phyloP scores from a whole-genome alignment of 2,888 invertebrate genomes.

The Dasypolia templi region DNA sequence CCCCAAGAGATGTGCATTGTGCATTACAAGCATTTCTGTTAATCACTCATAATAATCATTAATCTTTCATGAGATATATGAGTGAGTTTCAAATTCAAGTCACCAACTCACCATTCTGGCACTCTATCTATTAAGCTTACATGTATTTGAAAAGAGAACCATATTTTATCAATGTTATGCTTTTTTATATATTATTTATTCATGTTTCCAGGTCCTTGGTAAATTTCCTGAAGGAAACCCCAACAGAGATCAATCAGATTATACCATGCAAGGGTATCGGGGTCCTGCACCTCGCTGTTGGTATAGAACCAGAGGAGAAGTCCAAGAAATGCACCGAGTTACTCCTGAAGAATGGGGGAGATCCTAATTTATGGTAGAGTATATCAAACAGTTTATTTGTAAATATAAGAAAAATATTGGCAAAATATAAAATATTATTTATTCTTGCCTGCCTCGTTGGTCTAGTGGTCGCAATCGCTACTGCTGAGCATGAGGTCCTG shows the following conservation, averaged over 20 bases:
- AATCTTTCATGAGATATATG: neutral
- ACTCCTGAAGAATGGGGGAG: constrained; percentile 92
- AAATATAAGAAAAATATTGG: neutral
- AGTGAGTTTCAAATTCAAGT: neutral
- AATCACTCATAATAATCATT: neutral
- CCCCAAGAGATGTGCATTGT: neutral
- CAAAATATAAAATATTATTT: too few species aligned
- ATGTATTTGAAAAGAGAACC: neutral
- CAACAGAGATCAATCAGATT: constrained; percentile 92
- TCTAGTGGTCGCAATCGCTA: too few species aligned
- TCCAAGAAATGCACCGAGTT: constrained; percentile 92
- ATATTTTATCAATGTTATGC: neutral
- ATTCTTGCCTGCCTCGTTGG: too few species aligned
- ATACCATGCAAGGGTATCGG: constrained; percentile 93
- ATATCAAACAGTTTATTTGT: neutral
- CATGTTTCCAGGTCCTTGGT: constrained; percentile 83
- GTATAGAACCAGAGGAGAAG: constrained; percentile 92
- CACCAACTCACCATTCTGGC: neutral
- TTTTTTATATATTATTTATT: neutral
- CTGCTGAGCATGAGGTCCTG: too few species aligned
- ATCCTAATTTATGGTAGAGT: constrained; percentile 93
- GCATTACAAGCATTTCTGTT: neutral
- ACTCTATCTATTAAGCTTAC: neutral
- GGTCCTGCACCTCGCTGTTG: constrained; percentile 94
- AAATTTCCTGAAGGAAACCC: constrained; percentile 81